A percentile compares a stretch with the other conserved stretches of the same genome.
Evolutionary conservation across 2,113 vertebrate genomes (phyloP).

Genomic region (Balaeniceps rex): DNA sequence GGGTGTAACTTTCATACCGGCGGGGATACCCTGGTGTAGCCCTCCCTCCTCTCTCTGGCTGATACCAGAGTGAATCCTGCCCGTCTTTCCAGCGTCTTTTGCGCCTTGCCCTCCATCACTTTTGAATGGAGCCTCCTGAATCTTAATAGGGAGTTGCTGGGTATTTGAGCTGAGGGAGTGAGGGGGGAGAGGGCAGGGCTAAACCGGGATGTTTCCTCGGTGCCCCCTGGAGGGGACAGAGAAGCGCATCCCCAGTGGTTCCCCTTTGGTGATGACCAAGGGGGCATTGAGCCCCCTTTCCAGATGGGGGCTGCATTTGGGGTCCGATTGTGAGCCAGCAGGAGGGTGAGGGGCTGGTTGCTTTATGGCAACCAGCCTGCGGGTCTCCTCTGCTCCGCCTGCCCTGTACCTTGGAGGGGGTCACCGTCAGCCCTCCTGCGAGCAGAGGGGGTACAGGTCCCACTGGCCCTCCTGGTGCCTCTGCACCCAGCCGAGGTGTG

Average conservation of each 20-base stretch:
- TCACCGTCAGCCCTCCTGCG: background rate
- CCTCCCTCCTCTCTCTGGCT: background rate
- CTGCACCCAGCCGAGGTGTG: accelerated
- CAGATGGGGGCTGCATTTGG: background rate
- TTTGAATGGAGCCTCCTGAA: background rate
- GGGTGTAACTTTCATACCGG: background rate
- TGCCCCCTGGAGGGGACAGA: background rate
- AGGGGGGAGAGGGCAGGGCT: background rate
- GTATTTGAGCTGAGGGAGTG: background rate
- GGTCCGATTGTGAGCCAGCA: accelerated
- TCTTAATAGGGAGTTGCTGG: background rate
- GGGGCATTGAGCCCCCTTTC: background rate
- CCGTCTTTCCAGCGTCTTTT: background rate
- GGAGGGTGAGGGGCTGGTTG: background rate
- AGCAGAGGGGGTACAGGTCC: background rate
- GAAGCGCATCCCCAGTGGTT: background rate
- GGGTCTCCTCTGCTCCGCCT: background rate
- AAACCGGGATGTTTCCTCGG: background rate
- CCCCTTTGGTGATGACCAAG: background rate
- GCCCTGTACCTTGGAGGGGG: accelerated
- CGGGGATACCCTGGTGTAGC: background rate
- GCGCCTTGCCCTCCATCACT: background rate
- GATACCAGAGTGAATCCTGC: background rate
- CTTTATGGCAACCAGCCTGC: background rate
- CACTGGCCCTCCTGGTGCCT: background rate